Evolutionary conservation across 2,797 vertebrate genomes (phyloP).

Genomic region (Malurus splendens): DNA sequence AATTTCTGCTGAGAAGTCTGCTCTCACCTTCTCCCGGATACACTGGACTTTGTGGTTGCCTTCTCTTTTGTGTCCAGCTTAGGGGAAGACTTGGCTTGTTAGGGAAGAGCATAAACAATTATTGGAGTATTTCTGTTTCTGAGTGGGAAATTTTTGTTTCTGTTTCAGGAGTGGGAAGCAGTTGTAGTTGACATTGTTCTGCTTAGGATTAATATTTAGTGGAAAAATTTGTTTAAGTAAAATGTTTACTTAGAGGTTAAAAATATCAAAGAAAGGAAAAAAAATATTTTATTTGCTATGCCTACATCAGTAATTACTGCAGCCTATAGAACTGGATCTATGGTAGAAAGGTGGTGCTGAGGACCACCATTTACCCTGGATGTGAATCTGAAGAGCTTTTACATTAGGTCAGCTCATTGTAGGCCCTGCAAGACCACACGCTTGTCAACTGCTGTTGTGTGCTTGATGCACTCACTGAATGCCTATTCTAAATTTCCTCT

Average conservation of each 20-base stretch:
- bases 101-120: neutral
- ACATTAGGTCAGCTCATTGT: neutral
- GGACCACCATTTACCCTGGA: neutral
- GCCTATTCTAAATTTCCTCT: neutral
- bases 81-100: neutral
- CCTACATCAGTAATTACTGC: neutral
- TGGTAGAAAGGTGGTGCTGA: neutral
- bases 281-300: neutral
- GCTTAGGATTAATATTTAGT: neutral
- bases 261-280: neutral
- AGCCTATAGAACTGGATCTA: neutral
- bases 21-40: neutral
- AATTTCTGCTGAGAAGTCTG: neutral
- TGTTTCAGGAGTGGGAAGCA: neutral
- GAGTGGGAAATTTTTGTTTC: neutral
- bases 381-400: neutral
- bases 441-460: neutral
- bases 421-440: fast-evolving
- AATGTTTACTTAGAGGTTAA: neutral
- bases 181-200: neutral
- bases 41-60: neutral
- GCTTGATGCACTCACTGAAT: fast-evolving
- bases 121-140: neutral
- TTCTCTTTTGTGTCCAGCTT: neutral
- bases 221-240: neutral